Percentiles rank a stretch among this genome's conserved stretches.
Conservation (phyloP, 2,888 invertebrate species). For the Malachius bipustulatus region DNA sequence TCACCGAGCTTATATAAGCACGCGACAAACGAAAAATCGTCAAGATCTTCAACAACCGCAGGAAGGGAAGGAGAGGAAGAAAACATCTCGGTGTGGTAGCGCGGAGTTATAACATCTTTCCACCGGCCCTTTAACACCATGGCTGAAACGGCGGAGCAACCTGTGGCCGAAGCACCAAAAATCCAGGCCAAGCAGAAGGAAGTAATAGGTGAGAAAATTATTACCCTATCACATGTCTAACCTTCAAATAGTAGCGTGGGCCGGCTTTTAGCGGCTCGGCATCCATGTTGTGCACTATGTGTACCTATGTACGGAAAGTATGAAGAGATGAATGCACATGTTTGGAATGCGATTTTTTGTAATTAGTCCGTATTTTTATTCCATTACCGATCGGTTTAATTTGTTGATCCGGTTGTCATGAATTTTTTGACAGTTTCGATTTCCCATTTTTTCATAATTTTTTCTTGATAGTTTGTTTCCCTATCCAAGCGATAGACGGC, state of each 20-base stretch:
- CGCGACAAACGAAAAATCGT: conserved; percentile 28
- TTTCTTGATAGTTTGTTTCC: too few relatives aligned
- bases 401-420: too few relatives aligned
- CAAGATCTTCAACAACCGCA: conserved; percentile 39
- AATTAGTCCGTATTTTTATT: too few relatives aligned
- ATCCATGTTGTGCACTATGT: conserved; percentile 36
- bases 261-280: conserved; percentile 25
- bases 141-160: conserved; percentile 81
- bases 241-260: conserved; percentile 16
- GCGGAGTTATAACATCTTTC: conserved; percentile 67
- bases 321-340: too few relatives aligned
- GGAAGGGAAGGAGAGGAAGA: conserved; percentile 51
- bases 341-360: too few relatives aligned
- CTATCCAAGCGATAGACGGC: too few relatives aligned
- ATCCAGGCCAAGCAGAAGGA: conserved; percentile 69
- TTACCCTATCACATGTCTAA: background rate
- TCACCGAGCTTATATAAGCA: conserved; percentile 26
- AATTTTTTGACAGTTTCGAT: too few relatives aligned
- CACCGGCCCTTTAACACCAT: conserved; percentile 63
- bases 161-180: conserved; percentile 38
- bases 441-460: too few relatives aligned
- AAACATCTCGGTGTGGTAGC: conserved; percentile 65
- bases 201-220: conserved; percentile 63
- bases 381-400: too few relatives aligned
- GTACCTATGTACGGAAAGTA: too few relatives aligned